Percentiles rank a stretch among this genome's conserved stretches.
Conservation (phyloP, 2,888 invertebrate genomes). For the Acleris emargana region DNA sequence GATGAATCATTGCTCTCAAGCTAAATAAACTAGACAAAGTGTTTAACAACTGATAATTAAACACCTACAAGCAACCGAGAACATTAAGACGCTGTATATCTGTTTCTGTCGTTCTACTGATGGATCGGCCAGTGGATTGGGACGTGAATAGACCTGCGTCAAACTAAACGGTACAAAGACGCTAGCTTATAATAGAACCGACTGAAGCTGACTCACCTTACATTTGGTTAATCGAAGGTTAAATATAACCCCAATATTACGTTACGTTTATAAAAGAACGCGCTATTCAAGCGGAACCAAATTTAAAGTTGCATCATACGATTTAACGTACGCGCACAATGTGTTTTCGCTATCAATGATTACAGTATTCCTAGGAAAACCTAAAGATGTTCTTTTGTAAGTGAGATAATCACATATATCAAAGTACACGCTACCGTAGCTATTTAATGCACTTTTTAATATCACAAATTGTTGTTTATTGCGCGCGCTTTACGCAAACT, state of each 20-base stretch:
- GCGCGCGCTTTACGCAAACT: too few species aligned
- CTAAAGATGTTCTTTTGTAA: too few species aligned
- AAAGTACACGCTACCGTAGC: too few species aligned
- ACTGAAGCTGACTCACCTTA: slow-evolving; percentile 66
- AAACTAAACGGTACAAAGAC: slow-evolving; percentile 67
- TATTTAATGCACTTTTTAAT: too few species aligned
- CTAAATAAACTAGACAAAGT: too few species aligned
- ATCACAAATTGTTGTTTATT: too few species aligned
- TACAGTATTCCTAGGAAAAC: too few species aligned
- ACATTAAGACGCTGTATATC: slow-evolving; percentile 10
- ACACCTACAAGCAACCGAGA: slow-evolving; percentile 5
- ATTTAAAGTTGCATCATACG: slow-evolving; percentile 32
- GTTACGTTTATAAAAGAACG: slow-evolving; percentile 45
- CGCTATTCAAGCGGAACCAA: slow-evolving; percentile 11
- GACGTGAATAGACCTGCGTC: slow-evolving; percentile 62
- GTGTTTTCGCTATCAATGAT: too few species aligned
- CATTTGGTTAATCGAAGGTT: slow-evolving; percentile 77
- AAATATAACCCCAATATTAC: slow-evolving; percentile 61
- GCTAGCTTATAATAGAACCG: slow-evolving; percentile 66
- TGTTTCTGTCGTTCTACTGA: slow-evolving; percentile 42
- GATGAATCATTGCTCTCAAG: too few species aligned
- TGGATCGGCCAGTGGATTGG: slow-evolving; percentile 47
- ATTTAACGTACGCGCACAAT: slow-evolving; percentile 15
- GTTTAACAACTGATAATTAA: neutral
- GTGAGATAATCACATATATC: too few species aligned